A percentile compares a stretch with the other conserved stretches of the same genome.
phyloP scores from a whole-genome alignment of 1,140 invertebrate genomes.

The Euwallacea similis region DNA sequence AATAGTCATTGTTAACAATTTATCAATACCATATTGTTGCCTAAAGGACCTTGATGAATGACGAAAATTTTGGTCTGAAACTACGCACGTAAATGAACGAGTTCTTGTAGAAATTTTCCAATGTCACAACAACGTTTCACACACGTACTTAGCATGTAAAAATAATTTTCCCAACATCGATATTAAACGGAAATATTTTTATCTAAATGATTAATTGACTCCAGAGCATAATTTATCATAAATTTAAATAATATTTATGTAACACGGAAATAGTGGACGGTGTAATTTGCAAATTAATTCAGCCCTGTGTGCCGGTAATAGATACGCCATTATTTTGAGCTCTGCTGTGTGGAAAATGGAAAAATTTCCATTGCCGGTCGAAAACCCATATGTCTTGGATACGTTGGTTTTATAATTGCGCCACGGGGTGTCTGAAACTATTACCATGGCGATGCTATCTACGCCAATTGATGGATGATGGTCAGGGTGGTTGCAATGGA shows the following conservation, averaged over 20 bases:
- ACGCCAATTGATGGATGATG: slow-evolving; percentile 1
- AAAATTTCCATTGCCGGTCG: slow-evolving; percentile 19
- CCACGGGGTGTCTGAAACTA: neutral
- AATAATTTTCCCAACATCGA: slow-evolving; percentile 19
- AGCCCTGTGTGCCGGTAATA: slow-evolving; percentile 25
- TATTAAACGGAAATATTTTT: slow-evolving; percentile 16
- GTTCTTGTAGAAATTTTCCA: too few relatives aligned
- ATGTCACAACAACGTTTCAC: too few relatives aligned
- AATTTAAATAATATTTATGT: slow-evolving; percentile 32
- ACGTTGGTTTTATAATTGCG: slow-evolving; percentile 4
- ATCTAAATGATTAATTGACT: slow-evolving; percentile 29
- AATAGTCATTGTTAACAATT: slow-evolving; percentile 8
- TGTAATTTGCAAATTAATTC: slow-evolving; percentile 36
- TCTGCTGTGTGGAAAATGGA: slow-evolving; percentile 11
- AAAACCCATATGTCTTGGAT: slow-evolving; percentile 11
- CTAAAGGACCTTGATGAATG: slow-evolving; percentile 2
- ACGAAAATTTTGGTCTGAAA: neutral
- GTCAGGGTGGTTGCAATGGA: neutral
- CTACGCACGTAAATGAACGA: too few relatives aligned
- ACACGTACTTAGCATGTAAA: neutral
- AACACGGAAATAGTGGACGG: slow-evolving; percentile 27
- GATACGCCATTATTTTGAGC: slow-evolving; percentile 23
- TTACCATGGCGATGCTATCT: slow-evolving; percentile 12
- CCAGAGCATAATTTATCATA: slow-evolving; percentile 30
- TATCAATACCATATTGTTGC: slow-evolving; percentile 8